Percentiles rank a stretch among this genome's conserved stretches.
These are phyloP conservation scores for Struthio camelus DNA, from an alignment of 2,113 vertebrate genomes.

Conservation along the genomic window DNA sequence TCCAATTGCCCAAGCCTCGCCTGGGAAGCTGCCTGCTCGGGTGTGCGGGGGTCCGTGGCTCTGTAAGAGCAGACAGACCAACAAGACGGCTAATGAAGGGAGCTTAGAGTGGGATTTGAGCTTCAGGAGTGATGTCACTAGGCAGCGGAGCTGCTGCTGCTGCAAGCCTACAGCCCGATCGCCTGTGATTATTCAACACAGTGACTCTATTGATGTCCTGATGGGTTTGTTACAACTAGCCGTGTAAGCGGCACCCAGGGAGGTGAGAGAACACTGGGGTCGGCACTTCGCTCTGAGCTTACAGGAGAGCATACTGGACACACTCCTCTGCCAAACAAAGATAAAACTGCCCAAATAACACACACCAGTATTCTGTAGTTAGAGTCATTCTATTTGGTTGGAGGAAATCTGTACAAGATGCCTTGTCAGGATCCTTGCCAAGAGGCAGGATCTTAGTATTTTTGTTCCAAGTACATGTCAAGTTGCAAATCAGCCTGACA, in stretches of 20 bases:
- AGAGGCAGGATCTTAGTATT: not conserved
- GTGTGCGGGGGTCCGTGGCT: not conserved
- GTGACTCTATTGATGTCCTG: constrained; percentile 33
- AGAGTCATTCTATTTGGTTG: not conserved
- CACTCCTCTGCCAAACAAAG: not conserved
- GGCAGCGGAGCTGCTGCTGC: constrained; percentile 40
- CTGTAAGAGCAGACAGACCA: not conserved
- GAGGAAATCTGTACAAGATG: not conserved
- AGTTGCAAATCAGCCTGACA: not conserved
- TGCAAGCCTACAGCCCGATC: constrained; percentile 43
- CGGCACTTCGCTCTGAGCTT: not conserved
- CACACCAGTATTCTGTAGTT: rapidly evolving
- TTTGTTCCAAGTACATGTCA: not conserved
- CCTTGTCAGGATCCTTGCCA: too few relatives aligned
- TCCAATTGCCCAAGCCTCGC: not conserved
- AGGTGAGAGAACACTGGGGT: not conserved
- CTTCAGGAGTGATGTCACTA: constrained; percentile 60
- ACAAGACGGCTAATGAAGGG: not conserved
- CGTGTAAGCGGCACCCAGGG: not conserved
- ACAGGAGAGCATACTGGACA: not conserved
- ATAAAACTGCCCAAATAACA: not conserved
- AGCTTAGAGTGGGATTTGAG: not conserved
- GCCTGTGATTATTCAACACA: constrained; percentile 12
- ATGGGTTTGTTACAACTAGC: constrained; percentile 48
- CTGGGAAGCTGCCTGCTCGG: not conserved